Base-by-base conservation (phyloP, 2,888 invertebrate species). In the Atethmia centrago region DNA sequence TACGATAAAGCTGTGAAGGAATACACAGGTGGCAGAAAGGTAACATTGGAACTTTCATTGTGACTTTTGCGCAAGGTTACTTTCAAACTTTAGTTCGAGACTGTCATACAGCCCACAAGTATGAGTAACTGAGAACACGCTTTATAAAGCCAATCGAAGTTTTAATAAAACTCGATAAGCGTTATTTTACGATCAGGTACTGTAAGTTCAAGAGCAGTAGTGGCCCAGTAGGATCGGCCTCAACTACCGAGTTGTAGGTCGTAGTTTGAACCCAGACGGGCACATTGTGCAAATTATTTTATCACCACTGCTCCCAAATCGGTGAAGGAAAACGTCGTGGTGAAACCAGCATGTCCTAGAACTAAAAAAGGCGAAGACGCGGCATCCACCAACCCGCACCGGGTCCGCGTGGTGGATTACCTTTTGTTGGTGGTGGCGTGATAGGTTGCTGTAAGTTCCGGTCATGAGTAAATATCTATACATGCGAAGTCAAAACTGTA, bases 21-120 rank as follows among this genome's bases (percentile, higher is more conserved):
- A 14, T 99, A 98, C 90, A 97, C 96, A 74, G 98, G 98, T 1
- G 98, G 98, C 0, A 96, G 98, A 85, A 97, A 97, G 94, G 98
- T 98, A 91, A 40, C 51, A 31, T 51, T 47, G 9, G 5, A 49
- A 16, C 9, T n/a, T n/a, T 47, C 3, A 47, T 21, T 21, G 14
- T n/a, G 21, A 28, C 5, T 45, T 42, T 42, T 47, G 47, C 28
- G 9, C 5, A 19, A 10, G n/a, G n/a, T n/a, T 36, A 36, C n/a
- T n/a, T n/a, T 31, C 8, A 58, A 21, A 14, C 31, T 53, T 25
- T 42, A 9, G 16, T 10, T 31, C 21, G 0, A 31, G 21, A n/a
- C n/a, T 58, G 36, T 25, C 10, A 40, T 10, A 25, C 61, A 42
- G 61, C 25, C 25, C 10, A 42, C 25, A 8, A 42, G 42, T 25